phyloP scores from a whole-genome alignment of 2,888 invertebrate genomes.

The Drosophila kokeensis region DNA sequence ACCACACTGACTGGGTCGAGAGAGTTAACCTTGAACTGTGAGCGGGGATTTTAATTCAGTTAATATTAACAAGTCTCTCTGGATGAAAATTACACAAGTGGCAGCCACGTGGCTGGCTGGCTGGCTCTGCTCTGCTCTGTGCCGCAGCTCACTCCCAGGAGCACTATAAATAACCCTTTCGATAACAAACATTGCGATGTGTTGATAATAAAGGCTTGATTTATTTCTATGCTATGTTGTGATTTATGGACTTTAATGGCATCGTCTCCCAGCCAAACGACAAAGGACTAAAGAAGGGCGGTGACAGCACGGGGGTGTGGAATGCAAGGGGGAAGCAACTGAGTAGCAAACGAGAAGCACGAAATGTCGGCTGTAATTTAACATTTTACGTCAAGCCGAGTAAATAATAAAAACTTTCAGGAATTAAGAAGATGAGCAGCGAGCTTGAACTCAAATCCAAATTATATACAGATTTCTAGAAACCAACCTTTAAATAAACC shows the following conservation, averaged over 20 bases:
- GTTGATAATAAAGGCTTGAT: slow-evolving; percentile 81
- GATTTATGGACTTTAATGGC: slow-evolving; percentile 79
- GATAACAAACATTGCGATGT: slow-evolving; percentile 81
- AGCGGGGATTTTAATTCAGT: slow-evolving; percentile 57
- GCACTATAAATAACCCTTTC: slow-evolving; percentile 80
- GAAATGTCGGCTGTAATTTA: slow-evolving; percentile 39
- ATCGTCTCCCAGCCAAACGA: slow-evolving; percentile 36
- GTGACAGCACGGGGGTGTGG: background rate
- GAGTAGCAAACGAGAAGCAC: slow-evolving; percentile 1
- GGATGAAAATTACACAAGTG: slow-evolving; percentile 49
- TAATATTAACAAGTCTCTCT: slow-evolving; percentile 62
- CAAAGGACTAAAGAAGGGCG: slow-evolving; percentile 7
- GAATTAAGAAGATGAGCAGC: background rate
- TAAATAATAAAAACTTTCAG: slow-evolving; percentile 6
- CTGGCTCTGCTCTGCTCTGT: slow-evolving; percentile 1
- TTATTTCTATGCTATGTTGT: slow-evolving; percentile 78
- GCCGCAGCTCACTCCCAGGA: slow-evolving; percentile 55
- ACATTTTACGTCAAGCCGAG: slow-evolving; percentile 41
- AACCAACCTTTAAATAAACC: background rate
- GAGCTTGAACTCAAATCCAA: background rate
- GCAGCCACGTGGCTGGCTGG: slow-evolving; percentile 14
- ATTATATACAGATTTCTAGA: background rate
- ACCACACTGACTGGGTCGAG: slow-evolving; percentile 10
- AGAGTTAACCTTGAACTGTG: slow-evolving; percentile 63
- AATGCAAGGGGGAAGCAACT: background rate